Conservation (phyloP, 2,888 invertebrate genomes). For the Apamea epomidion region DNA sequence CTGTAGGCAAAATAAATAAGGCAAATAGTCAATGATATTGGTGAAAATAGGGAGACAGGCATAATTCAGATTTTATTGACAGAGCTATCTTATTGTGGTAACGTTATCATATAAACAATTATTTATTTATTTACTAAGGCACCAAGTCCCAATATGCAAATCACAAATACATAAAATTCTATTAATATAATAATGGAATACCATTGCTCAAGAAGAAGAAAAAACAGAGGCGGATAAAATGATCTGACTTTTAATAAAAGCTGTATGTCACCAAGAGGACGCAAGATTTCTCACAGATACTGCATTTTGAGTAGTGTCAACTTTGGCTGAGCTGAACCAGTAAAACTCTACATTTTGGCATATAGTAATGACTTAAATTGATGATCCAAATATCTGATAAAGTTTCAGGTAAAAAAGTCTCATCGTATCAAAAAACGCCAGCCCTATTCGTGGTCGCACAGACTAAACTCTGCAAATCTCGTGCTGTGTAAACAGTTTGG, state of each 20-base stretch:
- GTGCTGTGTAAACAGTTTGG: conserved; percentile 75
- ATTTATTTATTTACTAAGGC: too few species aligned
- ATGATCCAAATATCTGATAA: too few species aligned
- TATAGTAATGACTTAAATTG: too few species aligned
- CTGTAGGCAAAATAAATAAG: conserved; percentile 62
- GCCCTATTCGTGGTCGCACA: conserved; percentile 65
- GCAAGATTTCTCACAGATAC: not conserved
- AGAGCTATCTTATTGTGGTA: conserved; percentile 9
- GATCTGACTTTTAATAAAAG: not conserved
- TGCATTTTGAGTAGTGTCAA: not conserved
- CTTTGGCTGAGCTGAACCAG: not conserved
- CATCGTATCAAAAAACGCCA: conserved; percentile 19
- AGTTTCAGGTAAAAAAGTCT: not conserved
- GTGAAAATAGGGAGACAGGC: conserved; percentile 68
- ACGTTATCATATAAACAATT: not conserved
- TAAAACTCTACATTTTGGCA: not conserved
- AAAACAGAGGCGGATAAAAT: not conserved
- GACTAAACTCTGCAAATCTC: conserved; percentile 72
- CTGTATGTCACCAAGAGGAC: not conserved
- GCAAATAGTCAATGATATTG: conserved; percentile 68
- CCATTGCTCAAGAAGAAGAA: not conserved
- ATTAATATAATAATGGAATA: not conserved
- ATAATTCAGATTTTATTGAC: conserved; percentile 34
- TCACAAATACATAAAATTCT: too few species aligned
- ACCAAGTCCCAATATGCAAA: too few species aligned